These are phyloP conservation scores for Agonum fuliginosum DNA, from an alignment of 2,888 invertebrate species.

Conservation along the genomic window DNA sequence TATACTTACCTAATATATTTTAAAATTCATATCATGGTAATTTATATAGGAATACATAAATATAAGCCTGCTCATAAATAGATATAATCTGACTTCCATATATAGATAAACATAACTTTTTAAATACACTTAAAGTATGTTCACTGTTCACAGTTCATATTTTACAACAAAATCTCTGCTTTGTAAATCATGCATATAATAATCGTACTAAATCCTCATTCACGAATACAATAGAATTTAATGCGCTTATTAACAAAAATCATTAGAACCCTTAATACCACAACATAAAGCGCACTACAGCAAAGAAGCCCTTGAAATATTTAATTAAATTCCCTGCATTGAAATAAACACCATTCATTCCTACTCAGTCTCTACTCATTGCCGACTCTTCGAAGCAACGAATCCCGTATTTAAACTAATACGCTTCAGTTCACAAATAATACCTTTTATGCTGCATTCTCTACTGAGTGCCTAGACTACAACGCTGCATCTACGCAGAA, in stretches of 20 bases:
- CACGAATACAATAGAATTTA: neutral
- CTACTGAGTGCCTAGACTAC: neutral
- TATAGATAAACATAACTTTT: too few relatives aligned
- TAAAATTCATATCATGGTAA: too few relatives aligned
- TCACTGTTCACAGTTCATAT: too few relatives aligned
- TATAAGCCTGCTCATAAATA: too few relatives aligned
- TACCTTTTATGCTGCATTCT: constrained; percentile 30
- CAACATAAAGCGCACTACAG: neutral
- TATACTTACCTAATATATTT: too few relatives aligned
- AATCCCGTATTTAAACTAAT: constrained; percentile 29
- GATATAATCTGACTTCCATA: too few relatives aligned
- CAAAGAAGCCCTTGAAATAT: constrained; percentile 33
- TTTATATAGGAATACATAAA: too few relatives aligned
- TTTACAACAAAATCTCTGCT: too few relatives aligned
- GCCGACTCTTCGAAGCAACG: constrained; percentile 9
- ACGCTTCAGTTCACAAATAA: constrained; percentile 33
- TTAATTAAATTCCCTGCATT: constrained; percentile 27
- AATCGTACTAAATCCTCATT: neutral
- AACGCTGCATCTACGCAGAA: constrained; percentile 19
- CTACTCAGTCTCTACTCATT: too few relatives aligned
- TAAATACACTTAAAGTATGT: too few relatives aligned
- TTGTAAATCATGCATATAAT: neutral
- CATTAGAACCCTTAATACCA: constrained; percentile 3
- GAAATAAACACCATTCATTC: constrained; percentile 31
- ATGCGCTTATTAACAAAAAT: neutral